Evolutionary conservation across 2,888 invertebrate species (phyloP).

Genomic region (Apodemia mormo): DNA sequence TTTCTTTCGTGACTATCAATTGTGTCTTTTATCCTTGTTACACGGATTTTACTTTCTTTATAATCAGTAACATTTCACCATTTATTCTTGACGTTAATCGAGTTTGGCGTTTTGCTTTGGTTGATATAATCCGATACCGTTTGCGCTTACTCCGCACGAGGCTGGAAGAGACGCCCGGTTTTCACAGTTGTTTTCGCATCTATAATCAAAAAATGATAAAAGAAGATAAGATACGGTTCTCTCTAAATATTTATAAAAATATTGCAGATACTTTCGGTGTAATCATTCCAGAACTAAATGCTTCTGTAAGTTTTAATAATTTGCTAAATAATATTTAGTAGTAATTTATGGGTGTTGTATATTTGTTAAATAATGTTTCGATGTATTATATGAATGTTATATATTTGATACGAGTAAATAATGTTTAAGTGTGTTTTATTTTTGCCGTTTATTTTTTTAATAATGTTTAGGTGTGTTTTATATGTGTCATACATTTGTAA

Average conservation of each 20-base stretch:
- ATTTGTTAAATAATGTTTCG: not conserved
- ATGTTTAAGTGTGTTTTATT: not conserved
- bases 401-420: not conserved
- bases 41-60: conserved; percentile 42
- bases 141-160: conserved; percentile 55
- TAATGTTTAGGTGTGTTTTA: not conserved
- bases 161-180: conserved; percentile 54
- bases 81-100: conserved; percentile 62
- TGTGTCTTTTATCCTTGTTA: conserved; percentile 50
- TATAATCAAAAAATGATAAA: conserved; percentile 55
- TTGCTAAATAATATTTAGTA: conserved; percentile 1
- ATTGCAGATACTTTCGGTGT: conserved; percentile 61
- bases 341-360: not conserved
- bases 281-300: conserved; percentile 59
- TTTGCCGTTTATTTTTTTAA: not conserved
- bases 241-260: conserved; percentile 53
- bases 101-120: conserved; percentile 63
- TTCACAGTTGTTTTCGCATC: conserved; percentile 58
- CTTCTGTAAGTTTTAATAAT: conserved; percentile 53
- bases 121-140: conserved; percentile 58
- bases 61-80: conserved; percentile 52
- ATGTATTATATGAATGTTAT: not conserved
- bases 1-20: conserved; percentile 49
- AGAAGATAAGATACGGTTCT: conserved; percentile 57
- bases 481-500: too few species aligned